phyloP scores from a whole-genome alignment of 1,140 invertebrate genomes.

The Luehdorfia chinensis region DNA sequence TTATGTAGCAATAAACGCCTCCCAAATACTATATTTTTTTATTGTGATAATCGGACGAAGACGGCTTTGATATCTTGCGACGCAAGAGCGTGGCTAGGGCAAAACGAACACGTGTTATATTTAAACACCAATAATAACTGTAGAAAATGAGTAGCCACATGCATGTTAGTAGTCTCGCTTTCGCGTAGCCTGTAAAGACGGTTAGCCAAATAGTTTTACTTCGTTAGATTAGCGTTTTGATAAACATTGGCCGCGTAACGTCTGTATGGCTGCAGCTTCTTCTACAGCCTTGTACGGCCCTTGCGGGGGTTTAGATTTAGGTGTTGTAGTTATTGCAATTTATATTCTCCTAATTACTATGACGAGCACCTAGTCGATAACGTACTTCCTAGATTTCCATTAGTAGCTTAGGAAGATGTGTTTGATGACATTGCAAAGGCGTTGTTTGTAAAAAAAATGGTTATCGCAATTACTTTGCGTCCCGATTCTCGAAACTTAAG shows the following conservation, averaged over 20 bases:
- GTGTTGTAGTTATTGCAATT: constrained; percentile 8
- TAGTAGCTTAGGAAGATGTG: constrained; percentile 4
- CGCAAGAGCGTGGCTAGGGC: too few species aligned
- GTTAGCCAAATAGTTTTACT: constrained; percentile 12
- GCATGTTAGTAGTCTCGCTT: not conserved
- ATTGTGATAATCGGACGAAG: constrained; percentile 6
- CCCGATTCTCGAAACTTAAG: too few species aligned
- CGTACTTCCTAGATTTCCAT: constrained; percentile 7
- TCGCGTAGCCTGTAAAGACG: too few species aligned
- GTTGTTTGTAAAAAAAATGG: not conserved
- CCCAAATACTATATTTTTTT: constrained; percentile 16
- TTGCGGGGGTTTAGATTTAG: not conserved
- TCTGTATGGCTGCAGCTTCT: constrained; percentile 8
- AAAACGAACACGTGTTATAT: too few species aligned
- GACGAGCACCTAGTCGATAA: constrained; percentile 9
- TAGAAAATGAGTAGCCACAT: too few species aligned
- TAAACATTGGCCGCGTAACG: constrained; percentile 4
- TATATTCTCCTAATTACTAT: not conserved
- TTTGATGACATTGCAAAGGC: not conserved
- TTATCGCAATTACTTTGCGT: constrained; percentile 3
- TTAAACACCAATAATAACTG: too few species aligned
- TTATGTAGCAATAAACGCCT: constrained; percentile 31
- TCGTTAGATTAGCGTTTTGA: constrained; percentile 8
- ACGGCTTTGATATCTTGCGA: not conserved
- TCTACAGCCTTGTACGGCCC: not conserved